These are phyloP conservation scores for Sarcophaga peregrina DNA, from an alignment of 1,140 invertebrate species.

Conservation along the genomic window DNA sequence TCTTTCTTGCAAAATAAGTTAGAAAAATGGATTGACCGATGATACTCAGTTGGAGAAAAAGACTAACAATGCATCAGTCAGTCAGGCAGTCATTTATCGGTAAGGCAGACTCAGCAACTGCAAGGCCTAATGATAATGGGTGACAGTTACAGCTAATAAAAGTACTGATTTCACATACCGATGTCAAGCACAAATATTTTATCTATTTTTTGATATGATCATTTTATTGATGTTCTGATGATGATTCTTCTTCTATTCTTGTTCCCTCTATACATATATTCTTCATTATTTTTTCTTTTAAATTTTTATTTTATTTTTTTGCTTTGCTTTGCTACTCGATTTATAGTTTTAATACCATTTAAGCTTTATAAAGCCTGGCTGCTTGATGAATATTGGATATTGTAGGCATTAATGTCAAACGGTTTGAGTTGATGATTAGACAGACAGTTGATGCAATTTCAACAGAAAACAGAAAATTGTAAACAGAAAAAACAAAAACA, in stretches of 20 bases:
- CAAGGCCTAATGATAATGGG: slow-evolving; percentile 1
- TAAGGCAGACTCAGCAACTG: background rate
- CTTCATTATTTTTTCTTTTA: too few species aligned
- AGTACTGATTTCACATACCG: slow-evolving; percentile 36
- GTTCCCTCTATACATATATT: background rate
- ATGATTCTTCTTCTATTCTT: background rate
- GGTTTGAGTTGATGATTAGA: slow-evolving; percentile 31
- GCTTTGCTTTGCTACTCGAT: too few species aligned
- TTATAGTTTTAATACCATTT: background rate
- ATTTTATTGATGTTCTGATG: slow-evolving; percentile 2
- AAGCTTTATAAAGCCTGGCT: background rate
- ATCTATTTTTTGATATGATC: slow-evolving; percentile 25
- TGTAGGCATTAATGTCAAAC: slow-evolving; percentile 35
- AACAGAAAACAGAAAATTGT: background rate
- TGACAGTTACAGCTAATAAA: slow-evolving; percentile 37
- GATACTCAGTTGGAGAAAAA: too few species aligned
- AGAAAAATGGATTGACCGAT: too few species aligned
- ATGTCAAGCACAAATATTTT: slow-evolving; percentile 33
- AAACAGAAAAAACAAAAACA: background rate
- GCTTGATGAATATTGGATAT: background rate
- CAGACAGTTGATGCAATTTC: slow-evolving; percentile 16
- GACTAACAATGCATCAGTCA: too few species aligned
- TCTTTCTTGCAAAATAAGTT: background rate
- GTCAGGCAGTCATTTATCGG: too few species aligned
- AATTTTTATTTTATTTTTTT: too few species aligned